Evolutionary conservation across 2,113 vertebrate genomes (phyloP).

Genomic region (Laticauda laticaudata): DNA sequence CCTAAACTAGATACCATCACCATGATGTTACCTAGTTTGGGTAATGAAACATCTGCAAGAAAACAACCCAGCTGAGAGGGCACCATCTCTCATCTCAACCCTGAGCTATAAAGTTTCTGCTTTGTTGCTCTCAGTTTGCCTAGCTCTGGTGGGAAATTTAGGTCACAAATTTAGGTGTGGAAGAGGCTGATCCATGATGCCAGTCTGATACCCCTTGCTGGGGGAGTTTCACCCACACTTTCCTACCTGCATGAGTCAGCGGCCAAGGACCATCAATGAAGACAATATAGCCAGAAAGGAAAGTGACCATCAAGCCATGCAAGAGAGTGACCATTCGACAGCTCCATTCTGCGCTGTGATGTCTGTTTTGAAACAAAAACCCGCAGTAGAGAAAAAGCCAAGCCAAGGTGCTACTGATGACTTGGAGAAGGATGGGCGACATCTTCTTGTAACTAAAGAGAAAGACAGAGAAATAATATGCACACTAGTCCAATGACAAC

Average conservation of each 20-base stretch:
- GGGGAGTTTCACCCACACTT: neutral
- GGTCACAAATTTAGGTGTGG: neutral
- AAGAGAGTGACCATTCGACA: constrained; percentile 84
- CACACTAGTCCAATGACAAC: neutral
- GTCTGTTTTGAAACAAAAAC: constrained; percentile 66
- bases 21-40: no score
- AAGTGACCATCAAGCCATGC: constrained; percentile 78
- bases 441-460: constrained; percentile 61
- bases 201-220: neutral
- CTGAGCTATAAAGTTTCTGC: neutral
- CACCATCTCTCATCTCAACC: neutral
- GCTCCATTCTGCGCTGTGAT: constrained; percentile 79
- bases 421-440: constrained; percentile 58
- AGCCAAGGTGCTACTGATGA: constrained; percentile 67
- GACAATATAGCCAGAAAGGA: constrained; percentile 77
- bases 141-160: neutral
- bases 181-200: neutral
- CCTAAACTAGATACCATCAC: neutral
- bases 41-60: neutral
- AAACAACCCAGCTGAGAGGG: neutral
- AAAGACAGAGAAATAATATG: fast-evolving
- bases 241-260: constrained; percentile 82
- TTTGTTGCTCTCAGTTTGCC: neutral
- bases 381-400: constrained; percentile 79
- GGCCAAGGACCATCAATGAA: constrained; percentile 86